Evolutionary conservation across 2,113 vertebrate genomes (phyloP).

Genomic region (Megalops atlanticus): DNA sequence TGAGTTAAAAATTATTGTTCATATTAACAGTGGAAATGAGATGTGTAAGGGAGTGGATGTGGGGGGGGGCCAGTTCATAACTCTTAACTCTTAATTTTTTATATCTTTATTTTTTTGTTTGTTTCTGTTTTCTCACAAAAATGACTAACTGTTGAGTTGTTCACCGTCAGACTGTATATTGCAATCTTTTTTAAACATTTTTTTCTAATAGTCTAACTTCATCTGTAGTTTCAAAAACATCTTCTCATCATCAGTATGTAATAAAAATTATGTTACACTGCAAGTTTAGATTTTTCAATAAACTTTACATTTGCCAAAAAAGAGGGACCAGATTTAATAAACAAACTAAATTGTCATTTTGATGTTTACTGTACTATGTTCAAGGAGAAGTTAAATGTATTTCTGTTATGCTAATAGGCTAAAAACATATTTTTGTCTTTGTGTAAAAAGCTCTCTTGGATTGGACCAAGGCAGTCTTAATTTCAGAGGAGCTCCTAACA

Average conservation of each 20-base stretch:
- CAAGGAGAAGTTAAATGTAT: neutral
- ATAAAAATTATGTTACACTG: neutral
- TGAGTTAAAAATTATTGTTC: too few species aligned
- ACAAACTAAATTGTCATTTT: neutral
- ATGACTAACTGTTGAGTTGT: constrained; percentile 4
- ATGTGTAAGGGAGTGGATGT: too few species aligned
- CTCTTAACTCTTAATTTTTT: too few species aligned
- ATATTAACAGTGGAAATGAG: too few species aligned
- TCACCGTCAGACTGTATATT: neutral
- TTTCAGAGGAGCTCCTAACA: too few species aligned
- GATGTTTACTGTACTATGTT: neutral
- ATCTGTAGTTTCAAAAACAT: neutral
- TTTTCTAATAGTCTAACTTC: neutral
- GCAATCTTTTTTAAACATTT: neutral
- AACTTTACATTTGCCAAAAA: neutral
- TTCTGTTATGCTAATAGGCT: neutral
- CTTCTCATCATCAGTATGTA: neutral
- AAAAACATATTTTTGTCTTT: neutral
- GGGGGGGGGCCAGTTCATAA: too few species aligned
- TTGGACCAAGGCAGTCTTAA: too few species aligned
- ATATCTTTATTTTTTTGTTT: neutral
- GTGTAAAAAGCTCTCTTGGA: neutral
- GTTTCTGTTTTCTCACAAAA: neutral
- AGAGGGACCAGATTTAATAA: neutral
- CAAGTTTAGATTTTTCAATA: neutral